Conservation (phyloP, 2,888 invertebrate genomes). For the Leptopilina myrica region DNA sequence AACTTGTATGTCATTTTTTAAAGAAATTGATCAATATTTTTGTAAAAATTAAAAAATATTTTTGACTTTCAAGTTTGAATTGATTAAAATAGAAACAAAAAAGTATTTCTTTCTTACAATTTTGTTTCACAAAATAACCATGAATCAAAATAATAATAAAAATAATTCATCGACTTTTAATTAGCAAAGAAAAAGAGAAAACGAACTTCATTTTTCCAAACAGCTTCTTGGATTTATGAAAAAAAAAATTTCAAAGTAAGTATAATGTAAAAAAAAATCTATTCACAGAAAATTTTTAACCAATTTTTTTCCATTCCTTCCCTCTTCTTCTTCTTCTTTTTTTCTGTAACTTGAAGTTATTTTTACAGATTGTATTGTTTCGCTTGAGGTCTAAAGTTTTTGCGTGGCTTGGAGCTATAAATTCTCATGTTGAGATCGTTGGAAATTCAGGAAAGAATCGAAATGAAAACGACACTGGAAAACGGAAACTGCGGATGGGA, state of each 20-base stretch:
- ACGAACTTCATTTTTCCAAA: too few relatives aligned
- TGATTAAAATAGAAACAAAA: too few relatives aligned
- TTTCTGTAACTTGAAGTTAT: constrained; percentile 3
- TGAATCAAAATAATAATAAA: too few relatives aligned
- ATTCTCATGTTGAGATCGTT: constrained; percentile 18
- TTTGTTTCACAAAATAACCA: too few relatives aligned
- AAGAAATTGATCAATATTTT: too few relatives aligned
- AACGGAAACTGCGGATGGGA: constrained; percentile 32
- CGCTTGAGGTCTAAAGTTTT: neutral
- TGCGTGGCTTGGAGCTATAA: neutral
- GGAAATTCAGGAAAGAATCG: constrained; percentile 35
- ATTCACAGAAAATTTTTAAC: neutral
- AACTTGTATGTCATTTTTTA: too few relatives aligned
- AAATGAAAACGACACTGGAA: constrained; percentile 34
- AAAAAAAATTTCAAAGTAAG: neutral
- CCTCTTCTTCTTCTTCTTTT: neutral
- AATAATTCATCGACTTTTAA: too few relatives aligned
- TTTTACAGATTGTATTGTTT: constrained; percentile 29
- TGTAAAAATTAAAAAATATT: too few relatives aligned
- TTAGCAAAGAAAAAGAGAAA: too few relatives aligned
- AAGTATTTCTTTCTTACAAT: too few relatives aligned
- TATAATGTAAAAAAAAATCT: neutral
- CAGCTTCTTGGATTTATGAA: neutral
- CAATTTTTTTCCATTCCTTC: too few relatives aligned
- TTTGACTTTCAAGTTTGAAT: too few relatives aligned